Base-by-base conservation (phyloP, 2,888 invertebrate species). In the Bimastos eiseni region DNA sequence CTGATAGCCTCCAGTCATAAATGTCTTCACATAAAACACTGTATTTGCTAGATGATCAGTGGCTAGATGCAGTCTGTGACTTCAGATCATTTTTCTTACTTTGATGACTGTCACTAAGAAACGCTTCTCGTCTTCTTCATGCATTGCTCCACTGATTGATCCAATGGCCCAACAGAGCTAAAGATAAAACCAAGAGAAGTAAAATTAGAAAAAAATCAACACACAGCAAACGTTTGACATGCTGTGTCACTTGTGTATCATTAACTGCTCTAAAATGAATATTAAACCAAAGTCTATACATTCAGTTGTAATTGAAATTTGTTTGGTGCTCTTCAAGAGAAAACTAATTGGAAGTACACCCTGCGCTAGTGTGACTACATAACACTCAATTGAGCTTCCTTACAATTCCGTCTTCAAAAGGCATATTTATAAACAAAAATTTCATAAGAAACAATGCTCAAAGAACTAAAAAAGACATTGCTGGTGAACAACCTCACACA, bases 121-220 rank as follows among this genome's bases (percentile, higher is more conserved):
- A 90, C 99, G 96, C 95, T 99, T 99, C 95, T 99, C 99, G 95
- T 99, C 99, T 95, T 99, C 99, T 95, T 99, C 99, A 95, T 98
- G 97, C 97, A 99, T 98, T 90, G 99, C 98, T 94, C 99, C 99
- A 93, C 98, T 98, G 95, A 99, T 99, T 91, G 98, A 98, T 89
- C 99, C 99, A 94, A 99, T 99, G 19, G 99, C 99, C 99, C 99
- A 99, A 95, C 99, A 99, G 83, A 99, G 95, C 96, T 96, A 90
- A 70, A 70, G 11, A 70, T 8, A 70, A 70, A 70, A n/a, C n/a
- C 49, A 49, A 49, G n/a, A 41, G 15, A n/a, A 70, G 30, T n/a
- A 11, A 70, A 30, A 70, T 70, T 11, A 70, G n/a, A 70, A 30
- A 70, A 70, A 8, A n/a, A 11, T 30, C n/a, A 17, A 70, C n/a